These are phyloP conservation scores for Apeira syringaria DNA, from an alignment of 2,888 invertebrate species.

Conservation along the genomic window DNA sequence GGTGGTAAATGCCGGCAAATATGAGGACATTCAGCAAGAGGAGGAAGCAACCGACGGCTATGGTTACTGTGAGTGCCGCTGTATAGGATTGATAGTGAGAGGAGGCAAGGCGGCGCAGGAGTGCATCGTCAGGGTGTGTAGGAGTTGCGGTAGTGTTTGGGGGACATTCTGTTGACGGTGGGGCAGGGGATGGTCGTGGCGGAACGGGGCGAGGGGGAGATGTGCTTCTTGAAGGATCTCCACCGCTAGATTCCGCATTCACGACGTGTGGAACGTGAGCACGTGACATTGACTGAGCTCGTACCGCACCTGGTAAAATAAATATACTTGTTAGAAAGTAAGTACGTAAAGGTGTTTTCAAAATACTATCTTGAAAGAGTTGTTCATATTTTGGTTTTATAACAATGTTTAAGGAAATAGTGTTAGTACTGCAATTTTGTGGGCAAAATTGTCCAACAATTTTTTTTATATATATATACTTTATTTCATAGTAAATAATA, in stretches of 20 bases:
- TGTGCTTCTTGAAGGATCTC: conserved; percentile 53
- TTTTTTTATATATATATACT: too few relatives aligned
- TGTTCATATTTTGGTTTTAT: too few relatives aligned
- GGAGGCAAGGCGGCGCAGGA: conserved; percentile 89
- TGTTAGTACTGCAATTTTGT: too few relatives aligned
- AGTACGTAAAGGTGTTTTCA: too few relatives aligned
- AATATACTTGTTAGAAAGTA: too few relatives aligned
- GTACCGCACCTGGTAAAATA: conserved; percentile 88
- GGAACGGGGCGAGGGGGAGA: conserved; percentile 74
- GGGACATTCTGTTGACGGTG: conserved; percentile 89
- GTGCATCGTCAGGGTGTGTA: conserved; percentile 85
- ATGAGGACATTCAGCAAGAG: conserved; percentile 92
- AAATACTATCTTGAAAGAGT: too few relatives aligned
- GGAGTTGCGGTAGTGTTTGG: conserved; percentile 82
- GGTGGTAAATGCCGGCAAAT: conserved; percentile 95
- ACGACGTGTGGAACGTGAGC: conserved; percentile 85
- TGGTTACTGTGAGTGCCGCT: conserved; percentile 93
- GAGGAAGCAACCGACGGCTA: conserved; percentile 93
- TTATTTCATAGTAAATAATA: too few relatives aligned
- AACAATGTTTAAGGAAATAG: too few relatives aligned
- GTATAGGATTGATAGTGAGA: conserved; percentile 95
- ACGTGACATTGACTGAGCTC: conserved; percentile 88
- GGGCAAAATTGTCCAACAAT: too few relatives aligned
- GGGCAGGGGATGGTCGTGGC: conserved; percentile 63
- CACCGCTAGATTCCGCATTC: conserved; percentile 59